Evolutionary conservation across 1,140 invertebrate species (phyloP).

Genomic region (Colletes latitarsis): DNA sequence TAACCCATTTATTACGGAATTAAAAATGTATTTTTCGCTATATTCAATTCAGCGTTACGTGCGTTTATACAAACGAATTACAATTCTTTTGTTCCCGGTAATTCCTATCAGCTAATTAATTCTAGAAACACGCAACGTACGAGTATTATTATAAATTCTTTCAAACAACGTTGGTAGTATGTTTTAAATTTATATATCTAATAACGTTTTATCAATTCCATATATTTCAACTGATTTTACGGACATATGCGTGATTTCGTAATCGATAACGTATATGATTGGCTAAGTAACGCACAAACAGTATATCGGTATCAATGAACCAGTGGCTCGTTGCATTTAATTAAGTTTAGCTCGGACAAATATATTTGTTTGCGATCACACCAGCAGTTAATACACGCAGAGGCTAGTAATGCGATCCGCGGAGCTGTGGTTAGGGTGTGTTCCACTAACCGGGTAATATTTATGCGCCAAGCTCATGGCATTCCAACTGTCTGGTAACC

Average conservation of each 20-base stretch:
- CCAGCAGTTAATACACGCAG: constrained; percentile 18
- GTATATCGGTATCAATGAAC: neutral
- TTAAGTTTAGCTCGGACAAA: constrained; percentile 35
- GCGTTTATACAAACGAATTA: too few species aligned
- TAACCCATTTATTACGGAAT: too few species aligned
- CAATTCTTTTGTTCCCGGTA: too few species aligned
- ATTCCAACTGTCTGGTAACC: constrained; percentile 12
- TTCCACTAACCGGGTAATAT: constrained; percentile 25
- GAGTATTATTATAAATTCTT: too few species aligned
- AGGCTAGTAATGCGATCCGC: constrained; percentile 20
- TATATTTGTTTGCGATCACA: constrained; percentile 38
- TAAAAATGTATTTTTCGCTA: too few species aligned
- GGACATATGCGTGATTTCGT: neutral
- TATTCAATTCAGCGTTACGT: too few species aligned
- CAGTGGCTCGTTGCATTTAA: constrained; percentile 25
- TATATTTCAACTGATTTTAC: neutral
- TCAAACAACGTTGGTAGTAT: too few species aligned
- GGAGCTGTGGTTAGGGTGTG: constrained; percentile 21
- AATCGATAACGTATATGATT: constrained; percentile 22
- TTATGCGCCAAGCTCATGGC: constrained; percentile 5
- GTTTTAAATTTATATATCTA: too few species aligned
- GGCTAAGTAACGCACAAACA: neutral
- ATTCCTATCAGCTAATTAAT: too few species aligned
- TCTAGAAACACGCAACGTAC: too few species aligned
- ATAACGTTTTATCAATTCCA: too few species aligned